A percentile compares a stretch with the other conserved stretches of the same genome.
phyloP scores from a whole-genome alignment of 37 sponge, comb jelly and placozoan species.

The Ianthella basta region DNA sequence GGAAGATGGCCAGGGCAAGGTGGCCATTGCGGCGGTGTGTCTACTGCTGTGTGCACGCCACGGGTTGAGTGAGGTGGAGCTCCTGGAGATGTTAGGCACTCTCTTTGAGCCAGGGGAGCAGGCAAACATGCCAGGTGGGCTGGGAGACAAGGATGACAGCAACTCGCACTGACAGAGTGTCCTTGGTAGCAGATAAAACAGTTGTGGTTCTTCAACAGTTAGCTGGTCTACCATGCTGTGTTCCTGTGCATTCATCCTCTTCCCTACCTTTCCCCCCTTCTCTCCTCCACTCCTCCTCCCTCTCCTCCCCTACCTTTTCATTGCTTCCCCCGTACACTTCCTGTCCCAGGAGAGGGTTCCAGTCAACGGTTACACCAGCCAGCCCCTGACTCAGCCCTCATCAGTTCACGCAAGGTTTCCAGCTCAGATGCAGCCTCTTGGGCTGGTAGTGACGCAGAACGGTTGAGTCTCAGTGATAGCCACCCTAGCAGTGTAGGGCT shows the following conservation, averaged over 20 bases:
- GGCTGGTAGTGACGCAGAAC: conserved; percentile 15
- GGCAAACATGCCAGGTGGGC: neutral
- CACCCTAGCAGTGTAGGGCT: neutral
- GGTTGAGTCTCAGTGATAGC: neutral
- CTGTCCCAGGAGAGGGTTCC: neutral
- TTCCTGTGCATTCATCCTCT: too few relatives aligned
- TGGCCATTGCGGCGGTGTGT: conserved; percentile 44
- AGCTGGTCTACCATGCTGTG: too few relatives aligned
- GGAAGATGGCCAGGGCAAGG: conserved; percentile 26
- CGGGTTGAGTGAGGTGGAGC: conserved; percentile 46
- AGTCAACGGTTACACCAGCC: neutral
- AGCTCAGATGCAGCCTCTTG: conserved; percentile 8
- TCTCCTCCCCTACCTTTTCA: too few relatives aligned
- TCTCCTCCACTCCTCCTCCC: too few relatives aligned
- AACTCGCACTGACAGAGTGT: neutral
- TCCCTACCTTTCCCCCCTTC: too few relatives aligned
- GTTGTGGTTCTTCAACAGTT: too few relatives aligned
- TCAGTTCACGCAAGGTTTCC: neutral
- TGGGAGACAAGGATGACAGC: neutral
- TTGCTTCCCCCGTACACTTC: neutral
- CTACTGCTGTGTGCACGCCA: conserved; percentile 36
- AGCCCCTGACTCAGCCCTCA: neutral
- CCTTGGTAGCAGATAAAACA: too few relatives aligned
- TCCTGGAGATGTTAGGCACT: conserved; percentile 49
- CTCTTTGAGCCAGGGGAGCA: neutral